Conservation (phyloP, 1,140 invertebrate genomes). For the Anoplolepis gracilipes region DNA sequence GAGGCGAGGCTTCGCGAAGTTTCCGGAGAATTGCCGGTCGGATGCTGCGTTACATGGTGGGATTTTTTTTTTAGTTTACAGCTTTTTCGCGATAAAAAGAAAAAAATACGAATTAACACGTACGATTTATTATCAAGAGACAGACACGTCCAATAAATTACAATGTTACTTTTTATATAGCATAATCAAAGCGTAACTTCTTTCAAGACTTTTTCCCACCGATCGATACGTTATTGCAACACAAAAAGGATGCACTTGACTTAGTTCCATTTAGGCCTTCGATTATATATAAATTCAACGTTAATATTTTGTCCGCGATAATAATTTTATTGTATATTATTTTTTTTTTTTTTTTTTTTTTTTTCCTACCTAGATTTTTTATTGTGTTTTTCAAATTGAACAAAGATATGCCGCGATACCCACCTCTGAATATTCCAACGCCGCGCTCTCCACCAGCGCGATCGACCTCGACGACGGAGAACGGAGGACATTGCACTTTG, state of each 20-base stretch:
- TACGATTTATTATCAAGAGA: background rate
- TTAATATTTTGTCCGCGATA: conserved; percentile 2
- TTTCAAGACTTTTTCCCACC: background rate
- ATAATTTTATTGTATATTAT: background rate
- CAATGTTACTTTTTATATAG: background rate
- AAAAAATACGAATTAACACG: background rate
- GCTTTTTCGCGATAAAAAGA: background rate
- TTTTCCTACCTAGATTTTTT: conserved; percentile 23
- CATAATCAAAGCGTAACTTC: background rate
- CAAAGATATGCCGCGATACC: conserved; percentile 47
- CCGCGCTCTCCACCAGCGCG: conserved; percentile 38
- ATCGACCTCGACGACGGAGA: conserved; percentile 66
- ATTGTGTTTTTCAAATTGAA: background rate
- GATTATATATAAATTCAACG: conserved; percentile 24
- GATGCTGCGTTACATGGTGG: background rate
- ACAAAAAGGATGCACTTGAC: conserved; percentile 19
- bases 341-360: no score
- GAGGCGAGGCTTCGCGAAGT: conserved; percentile 48
- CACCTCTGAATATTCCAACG: conserved; percentile 64
- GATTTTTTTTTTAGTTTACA: conserved; percentile 45
- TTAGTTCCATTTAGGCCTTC: conserved; percentile 20
- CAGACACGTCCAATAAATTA: background rate
- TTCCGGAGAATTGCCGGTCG: background rate
- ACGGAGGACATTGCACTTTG: conserved; percentile 75
- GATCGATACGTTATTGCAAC: conserved; percentile 4